Percentiles rank a stretch among this genome's conserved stretches.
These are phyloP conservation scores for Chaetoderma sp. DNA, from an alignment of 2,888 invertebrate species.

Conservation along the genomic window DNA sequence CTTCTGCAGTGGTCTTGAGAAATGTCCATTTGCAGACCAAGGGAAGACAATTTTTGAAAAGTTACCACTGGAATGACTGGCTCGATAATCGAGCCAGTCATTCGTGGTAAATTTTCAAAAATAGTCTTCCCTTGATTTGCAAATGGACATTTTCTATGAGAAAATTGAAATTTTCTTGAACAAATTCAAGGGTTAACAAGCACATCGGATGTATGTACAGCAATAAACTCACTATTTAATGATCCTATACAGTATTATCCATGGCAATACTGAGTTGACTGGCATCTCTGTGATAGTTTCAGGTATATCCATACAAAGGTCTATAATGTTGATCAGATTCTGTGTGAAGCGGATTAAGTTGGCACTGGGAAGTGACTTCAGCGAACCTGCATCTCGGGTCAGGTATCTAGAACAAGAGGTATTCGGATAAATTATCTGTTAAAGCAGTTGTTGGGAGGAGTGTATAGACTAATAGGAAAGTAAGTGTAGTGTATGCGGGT, in stretches of 20 bases:
- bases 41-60: no score
- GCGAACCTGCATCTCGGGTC: conserved; percentile 41
- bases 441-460: neutral
- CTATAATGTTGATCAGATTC: conserved; percentile 81
- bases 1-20: no score
- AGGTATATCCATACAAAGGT: conserved; percentile 80
- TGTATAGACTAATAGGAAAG: neutral
- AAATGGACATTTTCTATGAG: no score
- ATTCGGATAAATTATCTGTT: neutral
- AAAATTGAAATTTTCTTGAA: no score
- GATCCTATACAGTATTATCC: conserved; percentile 86
- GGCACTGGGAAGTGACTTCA: conserved; percentile 72
- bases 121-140: no score
- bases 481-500: no score
- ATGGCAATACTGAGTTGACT: conserved; percentile 81
- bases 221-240: conserved; percentile 75
- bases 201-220: no score
- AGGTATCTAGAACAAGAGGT: conserved; percentile 38
- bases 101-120: no score
- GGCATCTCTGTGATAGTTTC: conserved; percentile 78
- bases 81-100: no score
- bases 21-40: no score
- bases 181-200: no score
- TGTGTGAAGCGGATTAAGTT: conserved; percentile 79
- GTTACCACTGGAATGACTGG: no score